phyloP scores from a whole-genome alignment of 2,888 invertebrate species.

The Drosophila parthenogenetica region DNA sequence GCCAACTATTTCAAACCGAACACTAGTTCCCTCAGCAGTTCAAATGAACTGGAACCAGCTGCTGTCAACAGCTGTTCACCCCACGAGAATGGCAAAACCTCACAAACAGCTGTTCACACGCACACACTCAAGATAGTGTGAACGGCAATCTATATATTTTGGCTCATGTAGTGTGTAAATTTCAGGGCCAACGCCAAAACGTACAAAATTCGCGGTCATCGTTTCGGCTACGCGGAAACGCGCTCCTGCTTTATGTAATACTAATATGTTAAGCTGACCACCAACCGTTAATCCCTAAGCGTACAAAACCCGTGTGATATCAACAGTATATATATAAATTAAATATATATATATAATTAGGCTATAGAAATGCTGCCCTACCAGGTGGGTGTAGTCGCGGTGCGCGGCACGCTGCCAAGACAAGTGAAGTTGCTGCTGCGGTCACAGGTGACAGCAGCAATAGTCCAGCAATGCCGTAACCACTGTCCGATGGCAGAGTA shows the following conservation, averaged over 20 bases:
- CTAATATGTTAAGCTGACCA: constrained; percentile 59
- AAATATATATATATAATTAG: constrained; percentile 19
- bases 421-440: constrained; percentile 44
- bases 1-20: not conserved
- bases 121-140: constrained; percentile 7
- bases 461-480: constrained; percentile 64
- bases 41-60: not conserved
- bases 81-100: constrained; percentile 39
- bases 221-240: constrained; percentile 52
- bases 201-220: constrained; percentile 64
- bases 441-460: constrained; percentile 10
- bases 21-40: not conserved
- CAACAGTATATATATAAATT: constrained; percentile 8
- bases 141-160: constrained; percentile 25
- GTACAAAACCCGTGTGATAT: constrained; percentile 23
- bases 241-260: constrained; percentile 59
- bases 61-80: constrained; percentile 4
- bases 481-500: constrained; percentile 86
- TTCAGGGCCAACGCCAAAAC: constrained; percentile 62
- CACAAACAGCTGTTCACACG: constrained; percentile 24
- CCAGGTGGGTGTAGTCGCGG: constrained; percentile 33
- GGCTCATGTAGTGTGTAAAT: constrained; percentile 25
- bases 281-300: constrained; percentile 21
- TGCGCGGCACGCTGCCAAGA: constrained; percentile 33
- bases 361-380: constrained; percentile 45